Percentiles rank a stretch among this genome's conserved stretches.
phyloP scores from a whole-genome alignment of 2,797 vertebrate species.

The Brotula barbata region DNA sequence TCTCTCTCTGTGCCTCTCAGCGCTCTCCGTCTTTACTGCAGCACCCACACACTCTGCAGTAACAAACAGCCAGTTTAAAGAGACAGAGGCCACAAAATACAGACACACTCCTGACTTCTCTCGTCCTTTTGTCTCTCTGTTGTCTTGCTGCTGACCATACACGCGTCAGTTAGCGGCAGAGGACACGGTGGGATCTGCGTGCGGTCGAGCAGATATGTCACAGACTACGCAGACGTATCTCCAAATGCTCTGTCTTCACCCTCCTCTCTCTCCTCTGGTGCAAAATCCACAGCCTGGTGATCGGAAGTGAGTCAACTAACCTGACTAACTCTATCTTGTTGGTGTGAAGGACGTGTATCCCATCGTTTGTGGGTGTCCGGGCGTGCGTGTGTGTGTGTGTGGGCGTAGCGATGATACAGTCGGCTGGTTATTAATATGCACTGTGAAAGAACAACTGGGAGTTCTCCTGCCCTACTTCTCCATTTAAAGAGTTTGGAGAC shows the following conservation, averaged over 20 bases:
- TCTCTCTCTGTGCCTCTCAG: conserved; percentile 5
- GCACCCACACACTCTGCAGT: conserved; percentile 82
- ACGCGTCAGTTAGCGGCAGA: conserved; percentile 40
- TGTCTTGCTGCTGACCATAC: conserved; percentile 5
- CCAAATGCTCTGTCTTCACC: conserved; percentile 2
- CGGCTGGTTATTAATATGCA: conserved; percentile 56
- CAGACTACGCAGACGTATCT: conserved; percentile 36
- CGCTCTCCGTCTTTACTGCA: conserved; percentile 68
- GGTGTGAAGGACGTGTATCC: conserved; percentile 46
- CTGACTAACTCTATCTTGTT: conserved; percentile 38
- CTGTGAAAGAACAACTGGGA: conserved; percentile 47
- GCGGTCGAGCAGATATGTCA: not conserved
- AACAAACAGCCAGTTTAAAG: conserved; percentile 76
- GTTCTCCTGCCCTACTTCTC: conserved; percentile 63
- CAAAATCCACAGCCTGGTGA: conserved; percentile 31
- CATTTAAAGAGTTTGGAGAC: conserved; percentile 38
- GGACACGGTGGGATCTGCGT: conserved; percentile 7
- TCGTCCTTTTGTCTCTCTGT: conserved; percentile 9
- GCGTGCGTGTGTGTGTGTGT: conserved; percentile 12
- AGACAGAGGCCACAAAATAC: conserved; percentile 74
- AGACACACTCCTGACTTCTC: conserved; percentile 32
- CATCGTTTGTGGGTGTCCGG: conserved; percentile 8
- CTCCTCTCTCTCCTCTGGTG: conserved; percentile 19
- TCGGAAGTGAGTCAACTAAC: conserved; percentile 56
- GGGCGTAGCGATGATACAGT: conserved; percentile 43